Percentiles rank a stretch among this genome's conserved stretches.
Evolutionary conservation across 2,113 vertebrate species (phyloP).

Genomic region (Alethe diademata): DNA sequence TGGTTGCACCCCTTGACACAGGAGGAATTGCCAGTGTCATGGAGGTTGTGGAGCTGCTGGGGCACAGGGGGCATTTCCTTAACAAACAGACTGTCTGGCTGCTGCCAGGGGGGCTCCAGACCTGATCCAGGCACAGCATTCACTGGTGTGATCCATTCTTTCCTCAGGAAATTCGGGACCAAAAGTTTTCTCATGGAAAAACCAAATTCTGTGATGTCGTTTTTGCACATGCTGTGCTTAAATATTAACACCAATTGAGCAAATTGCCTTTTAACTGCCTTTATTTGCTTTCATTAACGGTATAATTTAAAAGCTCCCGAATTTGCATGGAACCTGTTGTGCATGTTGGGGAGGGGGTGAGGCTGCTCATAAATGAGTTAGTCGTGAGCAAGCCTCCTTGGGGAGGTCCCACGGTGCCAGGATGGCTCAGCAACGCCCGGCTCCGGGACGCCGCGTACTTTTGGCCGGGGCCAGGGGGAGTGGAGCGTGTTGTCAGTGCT

Average conservation of each 20-base stretch:
- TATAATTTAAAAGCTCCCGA: conserved; percentile 84
- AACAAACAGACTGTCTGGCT: background rate
- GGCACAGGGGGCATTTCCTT: background rate
- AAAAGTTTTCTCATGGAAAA: conserved; percentile 49
- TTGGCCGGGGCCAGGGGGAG: conserved; percentile 14
- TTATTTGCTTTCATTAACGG: conserved; percentile 86
- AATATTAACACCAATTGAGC: conserved; percentile 87
- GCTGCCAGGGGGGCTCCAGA: background rate
- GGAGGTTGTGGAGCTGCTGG: background rate
- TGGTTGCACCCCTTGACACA: background rate
- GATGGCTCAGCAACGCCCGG: background rate
- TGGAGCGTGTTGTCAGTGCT: background rate
- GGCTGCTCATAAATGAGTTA: conserved; percentile 60
- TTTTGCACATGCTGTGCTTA: conserved; percentile 83
- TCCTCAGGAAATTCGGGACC: background rate
- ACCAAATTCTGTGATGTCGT: conserved; percentile 59
- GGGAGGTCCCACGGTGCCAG: background rate
- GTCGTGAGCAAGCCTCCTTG: conserved; percentile 37
- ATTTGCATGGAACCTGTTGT: conserved; percentile 84
- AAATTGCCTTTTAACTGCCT: conserved; percentile 87
- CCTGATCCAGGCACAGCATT: background rate
- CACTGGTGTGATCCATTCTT: background rate
- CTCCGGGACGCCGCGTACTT: conserved; percentile 51
- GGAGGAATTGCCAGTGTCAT: background rate
- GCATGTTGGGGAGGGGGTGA: conserved; percentile 9